Conservation (phyloP, 2,888 invertebrate genomes). For the Drepanosiphum platanoidis region DNA sequence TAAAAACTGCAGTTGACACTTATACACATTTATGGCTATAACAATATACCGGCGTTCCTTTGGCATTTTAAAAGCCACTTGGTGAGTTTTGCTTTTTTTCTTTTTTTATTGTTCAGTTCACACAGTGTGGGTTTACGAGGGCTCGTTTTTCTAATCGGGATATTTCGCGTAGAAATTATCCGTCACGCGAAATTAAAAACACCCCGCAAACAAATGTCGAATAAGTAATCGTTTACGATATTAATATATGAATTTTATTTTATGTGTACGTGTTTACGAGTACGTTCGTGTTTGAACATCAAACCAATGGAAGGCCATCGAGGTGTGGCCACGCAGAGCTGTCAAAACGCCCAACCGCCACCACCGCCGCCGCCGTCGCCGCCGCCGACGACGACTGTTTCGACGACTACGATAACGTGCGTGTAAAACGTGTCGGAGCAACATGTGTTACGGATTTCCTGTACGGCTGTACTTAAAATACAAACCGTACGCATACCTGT, state of each 20-base stretch:
- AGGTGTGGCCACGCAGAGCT: slow-evolving; percentile 56
- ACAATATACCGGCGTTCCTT: too few relatives aligned
- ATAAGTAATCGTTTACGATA: not conserved
- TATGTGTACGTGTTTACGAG: not conserved
- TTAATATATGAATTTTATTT: not conserved
- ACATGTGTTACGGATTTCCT: slow-evolving; percentile 14
- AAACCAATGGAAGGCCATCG: slow-evolving; percentile 56
- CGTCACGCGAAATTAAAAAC: not conserved
- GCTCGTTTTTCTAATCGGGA: not conserved
- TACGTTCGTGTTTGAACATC: slow-evolving; percentile 5
- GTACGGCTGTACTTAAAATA: too few relatives aligned
- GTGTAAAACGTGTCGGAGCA: not conserved
- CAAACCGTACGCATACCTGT: too few relatives aligned
- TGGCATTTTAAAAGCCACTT: too few relatives aligned
- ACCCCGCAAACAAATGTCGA: not conserved
- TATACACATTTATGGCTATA: too few relatives aligned
- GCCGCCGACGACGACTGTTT: not conserved
- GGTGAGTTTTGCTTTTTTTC: too few relatives aligned
- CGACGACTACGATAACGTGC: not conserved
- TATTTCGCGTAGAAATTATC: not conserved
- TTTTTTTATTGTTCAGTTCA: too few relatives aligned
- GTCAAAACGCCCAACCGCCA: slow-evolving; percentile 53
- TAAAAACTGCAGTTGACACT: too few relatives aligned
- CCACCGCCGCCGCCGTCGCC: slow-evolving; percentile 5
- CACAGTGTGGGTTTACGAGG: not conserved